Evolutionary conservation across 2,888 invertebrate species (phyloP).

Genomic region (Trachelus troglodyta): DNA sequence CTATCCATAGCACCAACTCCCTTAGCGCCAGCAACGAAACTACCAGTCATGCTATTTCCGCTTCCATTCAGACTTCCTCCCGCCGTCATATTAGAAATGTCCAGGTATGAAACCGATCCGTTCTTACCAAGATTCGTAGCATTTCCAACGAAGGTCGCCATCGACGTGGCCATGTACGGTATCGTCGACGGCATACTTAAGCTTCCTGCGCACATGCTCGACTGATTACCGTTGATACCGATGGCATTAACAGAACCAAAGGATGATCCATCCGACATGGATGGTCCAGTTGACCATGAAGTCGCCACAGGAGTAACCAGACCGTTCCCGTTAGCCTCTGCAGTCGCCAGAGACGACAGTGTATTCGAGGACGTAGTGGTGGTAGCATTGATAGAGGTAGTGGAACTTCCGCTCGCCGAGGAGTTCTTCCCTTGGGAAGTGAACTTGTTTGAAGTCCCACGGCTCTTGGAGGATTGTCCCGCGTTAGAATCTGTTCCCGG

Average conservation of each 20-base stretch:
- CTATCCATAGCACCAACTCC: neutral
- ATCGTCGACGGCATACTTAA: slow-evolving; percentile 57
- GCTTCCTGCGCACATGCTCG: slow-evolving; percentile 50
- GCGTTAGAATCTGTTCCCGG: neutral
- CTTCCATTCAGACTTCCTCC: slow-evolving; percentile 42
- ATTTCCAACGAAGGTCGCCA: slow-evolving; percentile 64
- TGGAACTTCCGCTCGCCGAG: slow-evolving; percentile 12
- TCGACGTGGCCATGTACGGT: slow-evolving; percentile 61
- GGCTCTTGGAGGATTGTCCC: slow-evolving; percentile 28
- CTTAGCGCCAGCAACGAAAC: neutral
- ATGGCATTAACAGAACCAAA: slow-evolving; percentile 55
- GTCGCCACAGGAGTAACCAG: slow-evolving; percentile 30
- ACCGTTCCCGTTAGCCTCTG: slow-evolving; percentile 27
- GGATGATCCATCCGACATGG: slow-evolving; percentile 51
- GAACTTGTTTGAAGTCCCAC: slow-evolving; percentile 26
- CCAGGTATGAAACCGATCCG: slow-evolving; percentile 61
- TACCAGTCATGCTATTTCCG: slow-evolving; percentile 14
- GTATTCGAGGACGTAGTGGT: slow-evolving; percentile 24
- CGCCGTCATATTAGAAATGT: slow-evolving; percentile 63
- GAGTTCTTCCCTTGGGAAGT: slow-evolving; percentile 14
- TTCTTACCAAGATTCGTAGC: slow-evolving; percentile 61
- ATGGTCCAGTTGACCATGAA: slow-evolving; percentile 46
- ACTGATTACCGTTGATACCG: slow-evolving; percentile 47
- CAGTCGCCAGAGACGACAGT: slow-evolving; percentile 1
- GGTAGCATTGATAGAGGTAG: slow-evolving; percentile 12